phyloP scores from a whole-genome alignment of 2,888 invertebrate genomes.

The Polydrusus tereticollis region DNA sequence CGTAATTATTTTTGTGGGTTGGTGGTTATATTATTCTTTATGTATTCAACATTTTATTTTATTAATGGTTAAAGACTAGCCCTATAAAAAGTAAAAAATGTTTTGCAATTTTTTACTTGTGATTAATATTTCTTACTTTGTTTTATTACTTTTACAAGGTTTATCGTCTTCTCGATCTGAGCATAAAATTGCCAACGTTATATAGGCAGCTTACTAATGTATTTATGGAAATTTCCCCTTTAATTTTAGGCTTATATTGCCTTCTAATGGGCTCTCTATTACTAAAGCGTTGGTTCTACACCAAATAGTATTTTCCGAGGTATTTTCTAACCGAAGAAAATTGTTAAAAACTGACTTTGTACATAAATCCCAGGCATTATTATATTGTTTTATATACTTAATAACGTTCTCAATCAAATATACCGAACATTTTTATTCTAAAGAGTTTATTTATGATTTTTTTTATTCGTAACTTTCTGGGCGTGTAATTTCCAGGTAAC shows the following conservation, averaged over 20 bases:
- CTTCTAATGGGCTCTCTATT: conserved; percentile 38
- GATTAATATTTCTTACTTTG: conserved; percentile 47
- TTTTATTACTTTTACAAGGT: conserved; percentile 42
- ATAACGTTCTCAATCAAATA: too few relatives aligned
- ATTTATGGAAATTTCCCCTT: conserved; percentile 49
- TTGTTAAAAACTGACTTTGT: too few relatives aligned
- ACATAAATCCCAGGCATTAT: too few relatives aligned
- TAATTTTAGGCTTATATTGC: conserved; percentile 46
- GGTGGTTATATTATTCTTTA: not conserved
- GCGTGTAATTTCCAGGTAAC: too few relatives aligned
- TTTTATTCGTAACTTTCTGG: too few relatives aligned
- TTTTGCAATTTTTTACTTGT: conserved; percentile 33
- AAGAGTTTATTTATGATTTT: too few relatives aligned
- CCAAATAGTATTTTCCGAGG: not conserved
- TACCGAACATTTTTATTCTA: too few relatives aligned
- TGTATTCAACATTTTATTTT: not conserved
- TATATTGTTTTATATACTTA: too few relatives aligned
- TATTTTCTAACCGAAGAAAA: not conserved
- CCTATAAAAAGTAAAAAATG: conserved; percentile 9
- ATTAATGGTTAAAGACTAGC: not conserved
- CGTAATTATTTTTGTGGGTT: too few relatives aligned
- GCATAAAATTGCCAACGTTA: conserved; percentile 44
- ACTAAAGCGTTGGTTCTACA: conserved; percentile 20
- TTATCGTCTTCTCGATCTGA: conserved; percentile 37
- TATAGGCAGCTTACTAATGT: conserved; percentile 48